Evolutionary conservation across 2,797 vertebrate species (phyloP).

Genomic region (Pristis pectinata): DNA sequence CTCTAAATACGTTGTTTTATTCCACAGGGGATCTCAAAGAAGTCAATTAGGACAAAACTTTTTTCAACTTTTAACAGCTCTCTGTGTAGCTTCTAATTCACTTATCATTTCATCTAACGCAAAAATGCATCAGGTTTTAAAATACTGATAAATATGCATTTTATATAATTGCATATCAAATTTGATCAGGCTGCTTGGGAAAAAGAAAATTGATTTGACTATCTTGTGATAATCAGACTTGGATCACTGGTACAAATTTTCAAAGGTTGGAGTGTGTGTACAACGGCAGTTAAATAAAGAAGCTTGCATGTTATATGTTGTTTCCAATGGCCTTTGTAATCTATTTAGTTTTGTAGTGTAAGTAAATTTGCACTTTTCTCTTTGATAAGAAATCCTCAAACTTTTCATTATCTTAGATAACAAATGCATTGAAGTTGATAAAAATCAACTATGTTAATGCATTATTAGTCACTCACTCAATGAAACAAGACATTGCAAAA

Average conservation of each 20-base stretch:
- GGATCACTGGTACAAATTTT: background rate
- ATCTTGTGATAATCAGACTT: background rate
- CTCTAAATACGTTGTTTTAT: background rate
- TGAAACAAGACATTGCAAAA: background rate
- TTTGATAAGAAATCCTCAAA: background rate
- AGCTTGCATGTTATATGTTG: background rate
- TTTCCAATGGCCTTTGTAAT: conserved; percentile 1
- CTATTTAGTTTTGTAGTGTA: conserved; percentile 14
- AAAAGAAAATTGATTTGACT: background rate
- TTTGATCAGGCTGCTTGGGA: background rate
- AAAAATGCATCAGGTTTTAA: background rate
- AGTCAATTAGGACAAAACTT: background rate
- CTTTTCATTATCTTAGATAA: background rate
- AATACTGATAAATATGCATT: background rate
- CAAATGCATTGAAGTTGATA: background rate
- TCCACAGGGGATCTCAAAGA: background rate
- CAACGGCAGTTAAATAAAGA: background rate
- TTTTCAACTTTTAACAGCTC: background rate
- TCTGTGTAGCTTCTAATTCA: background rate
- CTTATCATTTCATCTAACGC: background rate
- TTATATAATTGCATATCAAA: background rate
- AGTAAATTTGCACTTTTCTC: background rate
- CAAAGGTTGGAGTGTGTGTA: background rate
- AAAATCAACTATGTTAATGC: background rate
- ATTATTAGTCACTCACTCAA: background rate